Percentiles rank a stretch among this genome's conserved stretches.
These are phyloP conservation scores for Tromatobia lineatoria DNA, from an alignment of 2,888 invertebrate species.

Conservation along the genomic window DNA sequence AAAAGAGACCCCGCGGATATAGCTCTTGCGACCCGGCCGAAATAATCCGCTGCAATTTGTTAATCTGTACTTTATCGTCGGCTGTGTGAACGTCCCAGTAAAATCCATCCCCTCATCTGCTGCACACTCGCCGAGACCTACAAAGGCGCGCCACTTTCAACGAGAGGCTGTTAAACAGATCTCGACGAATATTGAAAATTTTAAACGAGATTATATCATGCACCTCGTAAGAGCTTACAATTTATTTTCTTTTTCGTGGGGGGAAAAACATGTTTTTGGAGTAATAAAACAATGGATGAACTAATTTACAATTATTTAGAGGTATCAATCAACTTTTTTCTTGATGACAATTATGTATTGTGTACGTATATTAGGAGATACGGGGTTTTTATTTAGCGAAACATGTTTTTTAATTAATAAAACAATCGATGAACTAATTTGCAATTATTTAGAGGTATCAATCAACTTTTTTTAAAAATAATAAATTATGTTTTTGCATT, in stretches of 20 bases:
- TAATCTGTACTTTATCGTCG: constrained; percentile 68
- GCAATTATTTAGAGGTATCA: no score
- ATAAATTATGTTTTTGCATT: no score
- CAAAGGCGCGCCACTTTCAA: constrained; percentile 3
- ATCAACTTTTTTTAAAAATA: no score
- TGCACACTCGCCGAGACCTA: not conserved
- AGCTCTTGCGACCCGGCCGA: constrained; percentile 14
- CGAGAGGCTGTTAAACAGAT: not conserved
- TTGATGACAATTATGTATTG: no score
- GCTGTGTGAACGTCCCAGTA: constrained; percentile 26
- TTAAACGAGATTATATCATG: constrained; percentile 18
- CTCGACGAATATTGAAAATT: constrained; percentile 37
- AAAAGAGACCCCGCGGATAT: constrained; percentile 46
- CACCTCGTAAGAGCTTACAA: not conserved
- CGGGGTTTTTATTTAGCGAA: no score
- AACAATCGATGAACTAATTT: no score
- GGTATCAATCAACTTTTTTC: no score
- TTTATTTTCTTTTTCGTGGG: not conserved
- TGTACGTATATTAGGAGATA: no score
- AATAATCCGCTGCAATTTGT: constrained; percentile 67
- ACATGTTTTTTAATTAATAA: no score
- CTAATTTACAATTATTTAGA: no score
- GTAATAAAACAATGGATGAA: no score
- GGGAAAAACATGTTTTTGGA: no score
- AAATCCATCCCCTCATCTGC: not conserved